Evolutionary conservation across 2,888 invertebrate genomes (phyloP).

Genomic region (Omphaloscelis lunosa): DNA sequence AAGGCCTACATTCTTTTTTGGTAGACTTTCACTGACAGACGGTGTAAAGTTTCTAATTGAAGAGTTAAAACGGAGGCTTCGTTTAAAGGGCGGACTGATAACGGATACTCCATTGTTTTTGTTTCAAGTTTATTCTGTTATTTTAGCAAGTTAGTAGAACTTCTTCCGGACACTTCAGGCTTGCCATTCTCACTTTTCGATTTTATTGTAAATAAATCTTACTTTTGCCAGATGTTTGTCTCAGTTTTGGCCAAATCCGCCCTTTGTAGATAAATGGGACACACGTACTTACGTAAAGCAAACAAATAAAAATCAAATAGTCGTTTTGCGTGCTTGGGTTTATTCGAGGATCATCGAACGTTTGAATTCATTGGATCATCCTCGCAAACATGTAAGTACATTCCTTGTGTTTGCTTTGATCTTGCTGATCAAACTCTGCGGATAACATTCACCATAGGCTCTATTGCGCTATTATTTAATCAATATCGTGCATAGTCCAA

Average conservation of each 20-base stretch:
- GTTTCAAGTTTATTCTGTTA: slow-evolving; percentile 34
- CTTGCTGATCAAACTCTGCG: slow-evolving; percentile 35
- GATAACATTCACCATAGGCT: slow-evolving; percentile 24
- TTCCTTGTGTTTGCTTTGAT: slow-evolving; percentile 40
- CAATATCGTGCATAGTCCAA: slow-evolving; percentile 46
- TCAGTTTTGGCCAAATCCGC: slow-evolving; percentile 2
- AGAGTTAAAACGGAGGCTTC: slow-evolving; percentile 34
- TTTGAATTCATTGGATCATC: slow-evolving; percentile 21
- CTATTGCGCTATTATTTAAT: slow-evolving; percentile 32
- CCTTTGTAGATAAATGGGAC: slow-evolving; percentile 6
- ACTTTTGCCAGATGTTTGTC: slow-evolving; percentile 10
- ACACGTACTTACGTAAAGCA: slow-evolving; percentile 2
- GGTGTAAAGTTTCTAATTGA: slow-evolving; percentile 60
- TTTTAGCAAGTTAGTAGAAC: slow-evolving; percentile 26
- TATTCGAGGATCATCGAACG: slow-evolving; percentile 19
- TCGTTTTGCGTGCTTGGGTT: slow-evolving; percentile 5
- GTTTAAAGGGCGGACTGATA: slow-evolving; percentile 42
- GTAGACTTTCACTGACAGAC: slow-evolving; percentile 59
- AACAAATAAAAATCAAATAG: slow-evolving; percentile 23
- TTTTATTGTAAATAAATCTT: slow-evolving; percentile 29
- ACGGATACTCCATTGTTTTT: slow-evolving; percentile 33
- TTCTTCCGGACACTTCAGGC: slow-evolving; percentile 9
- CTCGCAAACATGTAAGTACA: slow-evolving; percentile 23
- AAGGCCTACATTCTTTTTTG: slow-evolving; percentile 60
- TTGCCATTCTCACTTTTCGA: slow-evolving; percentile 4